Percentiles rank a stretch among this genome's conserved stretches.
phyloP scores from a whole-genome alignment of 2,113 vertebrate genomes.

The Trichechus manatus region DNA sequence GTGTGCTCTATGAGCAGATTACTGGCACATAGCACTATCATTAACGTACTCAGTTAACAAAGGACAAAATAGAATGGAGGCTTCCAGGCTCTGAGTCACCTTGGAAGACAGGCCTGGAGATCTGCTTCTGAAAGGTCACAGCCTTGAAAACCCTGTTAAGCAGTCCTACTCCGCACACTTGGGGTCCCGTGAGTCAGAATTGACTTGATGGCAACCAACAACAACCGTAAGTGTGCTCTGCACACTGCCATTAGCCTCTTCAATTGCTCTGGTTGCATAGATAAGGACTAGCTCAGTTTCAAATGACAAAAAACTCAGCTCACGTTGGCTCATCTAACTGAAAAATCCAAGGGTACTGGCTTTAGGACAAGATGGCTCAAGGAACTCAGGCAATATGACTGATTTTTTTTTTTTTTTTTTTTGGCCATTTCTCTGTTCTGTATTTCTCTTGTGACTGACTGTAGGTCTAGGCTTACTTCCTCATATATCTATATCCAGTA shows the following conservation, averaged over 20 bases:
- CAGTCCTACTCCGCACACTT: neutral
- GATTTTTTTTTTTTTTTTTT: neutral
- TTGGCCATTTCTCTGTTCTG: neutral
- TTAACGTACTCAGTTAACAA: neutral
- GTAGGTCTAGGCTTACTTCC: neutral
- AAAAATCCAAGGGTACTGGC: neutral
- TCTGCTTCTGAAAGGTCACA: neutral
- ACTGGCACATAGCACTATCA: neutral
- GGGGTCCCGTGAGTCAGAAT: neutral
- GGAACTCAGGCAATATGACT: neutral
- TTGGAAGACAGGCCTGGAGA: neutral
- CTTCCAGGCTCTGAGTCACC: neutral
- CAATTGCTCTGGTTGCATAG: slow-evolving; percentile 11
- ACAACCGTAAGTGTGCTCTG: neutral
- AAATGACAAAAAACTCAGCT: neutral
- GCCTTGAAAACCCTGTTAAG: neutral
- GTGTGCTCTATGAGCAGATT: neutral
- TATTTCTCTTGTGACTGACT: slow-evolving; percentile 3
- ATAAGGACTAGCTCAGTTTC: neutral
- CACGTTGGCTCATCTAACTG: neutral
- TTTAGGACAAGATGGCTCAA: neutral
- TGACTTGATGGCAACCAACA: neutral
- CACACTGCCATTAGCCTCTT: neutral
- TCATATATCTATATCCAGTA: neutral
- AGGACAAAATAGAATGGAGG: neutral